Conservation (phyloP, 2,113 vertebrate species). For the Leiothrix lutea region DNA sequence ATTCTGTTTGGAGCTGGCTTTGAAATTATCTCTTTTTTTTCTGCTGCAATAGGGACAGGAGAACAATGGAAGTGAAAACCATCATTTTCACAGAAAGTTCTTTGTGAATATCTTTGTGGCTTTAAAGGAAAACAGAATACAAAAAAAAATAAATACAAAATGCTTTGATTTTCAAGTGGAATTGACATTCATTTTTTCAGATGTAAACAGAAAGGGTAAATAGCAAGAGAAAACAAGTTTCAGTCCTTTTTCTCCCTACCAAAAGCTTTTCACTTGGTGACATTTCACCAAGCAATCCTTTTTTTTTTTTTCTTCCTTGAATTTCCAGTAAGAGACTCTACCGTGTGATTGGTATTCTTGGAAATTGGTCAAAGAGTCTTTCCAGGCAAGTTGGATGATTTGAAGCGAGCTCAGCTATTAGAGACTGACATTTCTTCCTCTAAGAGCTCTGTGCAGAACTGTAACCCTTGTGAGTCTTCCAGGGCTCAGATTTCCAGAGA, state of each 20-base stretch:
- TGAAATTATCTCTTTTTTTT: neutral
- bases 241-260: neutral
- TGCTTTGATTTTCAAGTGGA: neutral
- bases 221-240: neutral
- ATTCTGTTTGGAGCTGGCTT: neutral
- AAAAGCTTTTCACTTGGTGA: neutral
- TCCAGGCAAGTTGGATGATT: neutral
- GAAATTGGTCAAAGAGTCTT: neutral
- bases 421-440: neutral
- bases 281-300: neutral
- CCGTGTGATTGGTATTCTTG: neutral
- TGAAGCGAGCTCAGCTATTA: neutral
- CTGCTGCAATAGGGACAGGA: neutral
- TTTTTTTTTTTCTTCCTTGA: neutral
- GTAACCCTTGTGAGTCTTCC: neutral
- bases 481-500: neutral
- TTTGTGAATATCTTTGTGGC: neutral
- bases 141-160: neutral
- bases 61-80: neutral
- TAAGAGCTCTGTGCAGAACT: neutral
- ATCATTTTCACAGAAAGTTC: neutral
- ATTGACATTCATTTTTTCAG: neutral
- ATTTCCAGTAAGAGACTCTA: neutral
- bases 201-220: neutral
- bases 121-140: neutral